phyloP scores from a whole-genome alignment of 2,797 vertebrate species.

The Poecilia picta region DNA sequence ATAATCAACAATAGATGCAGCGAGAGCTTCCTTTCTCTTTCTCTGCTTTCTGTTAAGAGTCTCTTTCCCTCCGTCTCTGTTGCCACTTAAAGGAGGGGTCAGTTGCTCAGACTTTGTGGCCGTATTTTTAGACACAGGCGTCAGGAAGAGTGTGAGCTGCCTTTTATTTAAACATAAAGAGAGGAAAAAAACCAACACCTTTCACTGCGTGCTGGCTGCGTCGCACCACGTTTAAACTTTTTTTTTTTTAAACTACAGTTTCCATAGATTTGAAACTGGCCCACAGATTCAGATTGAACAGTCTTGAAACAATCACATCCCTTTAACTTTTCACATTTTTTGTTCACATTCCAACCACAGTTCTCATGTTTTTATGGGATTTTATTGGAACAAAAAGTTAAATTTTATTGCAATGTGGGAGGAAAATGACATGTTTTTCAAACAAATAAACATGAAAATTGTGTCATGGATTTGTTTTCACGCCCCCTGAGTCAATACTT shows the following conservation, averaged over 20 bases:
- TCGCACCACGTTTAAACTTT: conserved; percentile 25
- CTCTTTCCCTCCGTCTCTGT: conserved; percentile 43
- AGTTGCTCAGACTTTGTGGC: conserved; percentile 58
- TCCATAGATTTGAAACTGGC: neutral
- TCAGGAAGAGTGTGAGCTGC: conserved; percentile 70
- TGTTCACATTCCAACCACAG: neutral
- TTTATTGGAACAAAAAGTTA: neutral
- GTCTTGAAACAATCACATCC: neutral
- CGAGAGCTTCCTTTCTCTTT: conserved; percentile 65
- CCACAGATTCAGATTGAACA: neutral
- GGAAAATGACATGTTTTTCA: neutral
- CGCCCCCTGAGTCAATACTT: neutral
- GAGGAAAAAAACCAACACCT: conserved; percentile 63
- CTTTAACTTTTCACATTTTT: neutral
- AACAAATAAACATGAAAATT: neutral
- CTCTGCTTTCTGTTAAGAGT: conserved; percentile 46
- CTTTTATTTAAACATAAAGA: conserved; percentile 61
- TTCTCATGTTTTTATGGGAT: no score
- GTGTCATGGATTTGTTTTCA: neutral
- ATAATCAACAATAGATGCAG: conserved; percentile 70
- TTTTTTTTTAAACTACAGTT: conserved; percentile 10
- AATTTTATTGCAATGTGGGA: neutral
- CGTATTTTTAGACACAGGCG: conserved; percentile 82
- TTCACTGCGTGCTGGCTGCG: conserved; percentile 66
- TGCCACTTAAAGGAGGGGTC: conserved; percentile 64